Evolutionary conservation across 2,113 vertebrate species (phyloP), one percentile per base, ranked within the genome.

Genomic region (Jaculus jaculus): DNA sequence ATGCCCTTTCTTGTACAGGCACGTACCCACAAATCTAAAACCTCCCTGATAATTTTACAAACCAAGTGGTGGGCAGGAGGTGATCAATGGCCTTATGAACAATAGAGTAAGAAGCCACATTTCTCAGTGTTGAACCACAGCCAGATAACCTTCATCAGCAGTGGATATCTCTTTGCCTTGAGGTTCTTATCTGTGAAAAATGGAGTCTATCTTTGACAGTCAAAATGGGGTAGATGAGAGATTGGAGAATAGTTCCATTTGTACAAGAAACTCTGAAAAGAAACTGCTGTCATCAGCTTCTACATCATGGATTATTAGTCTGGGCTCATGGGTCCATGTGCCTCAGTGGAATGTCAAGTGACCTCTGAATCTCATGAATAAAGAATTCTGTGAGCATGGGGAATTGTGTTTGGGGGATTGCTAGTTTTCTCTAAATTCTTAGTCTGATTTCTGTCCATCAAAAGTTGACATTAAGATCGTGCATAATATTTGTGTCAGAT

Each of bases 261-360:
- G n/a, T 39, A 83, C 37, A 81, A 90, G 34, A 58, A 77, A 94
- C 89, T n/a, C 5, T 81, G 93, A 7, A 39, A 75, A 72, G 63
- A 87, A 86, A 88, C 86, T 51, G n/a, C 65, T 90, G 20, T 93
- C 86, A 61, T 92, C 91, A 73, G 51, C n/a, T 89, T 90, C 37
- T 71, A 61, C 32, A 39, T 72, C 23, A 63, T 68, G 34, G 75
- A 73, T 93, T 88, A 34, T 84, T 96, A 92, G 92, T 80, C 58
- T 42, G 83, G 13, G 16, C 21, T 86, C 21, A 28, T 0, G 0
- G 2, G n/a, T 79, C 87, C 72, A 17, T 42, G 12, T 39, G 20
- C 42, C 17, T 92, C 11, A 60, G 60, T 26, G 23, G 71, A 77
- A 12, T 30, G 10, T 58, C 60, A 79, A n/a, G 32, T 20, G 13